Evolutionary conservation across 2,113 vertebrate genomes (phyloP).

Genomic region (Thalassoma bifasciatum): DNA sequence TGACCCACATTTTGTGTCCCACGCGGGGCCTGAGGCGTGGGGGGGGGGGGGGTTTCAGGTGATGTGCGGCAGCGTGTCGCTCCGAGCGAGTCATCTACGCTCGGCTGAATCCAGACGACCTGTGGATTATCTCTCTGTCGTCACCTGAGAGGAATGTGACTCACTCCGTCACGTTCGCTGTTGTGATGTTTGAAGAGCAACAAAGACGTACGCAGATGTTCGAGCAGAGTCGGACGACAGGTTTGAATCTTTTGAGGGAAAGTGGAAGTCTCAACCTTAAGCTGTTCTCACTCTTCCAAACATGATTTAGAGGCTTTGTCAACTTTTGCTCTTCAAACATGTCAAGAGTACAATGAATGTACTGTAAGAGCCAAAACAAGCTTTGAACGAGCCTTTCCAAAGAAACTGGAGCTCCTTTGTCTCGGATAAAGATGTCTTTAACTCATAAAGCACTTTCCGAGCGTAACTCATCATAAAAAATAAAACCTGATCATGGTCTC

Average conservation of each 20-base stretch:
- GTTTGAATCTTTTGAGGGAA: slow-evolving; percentile 1
- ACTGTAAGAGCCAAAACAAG: too few species aligned
- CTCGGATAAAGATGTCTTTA: too few species aligned
- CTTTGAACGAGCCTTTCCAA: too few species aligned
- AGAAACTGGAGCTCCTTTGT: too few species aligned
- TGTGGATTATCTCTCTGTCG: slow-evolving; percentile 61
- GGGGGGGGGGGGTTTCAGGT: slow-evolving; percentile 57
- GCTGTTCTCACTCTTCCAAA: too few species aligned
- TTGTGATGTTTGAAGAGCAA: slow-evolving; percentile 55
- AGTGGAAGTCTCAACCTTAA: background rate
- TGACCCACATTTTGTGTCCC: slow-evolving; percentile 52
- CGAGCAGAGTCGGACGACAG: background rate
- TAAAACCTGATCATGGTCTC: too few species aligned
- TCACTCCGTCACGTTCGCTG: slow-evolving; percentile 43
- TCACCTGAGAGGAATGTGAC: slow-evolving; percentile 66
- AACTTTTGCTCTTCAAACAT: background rate
- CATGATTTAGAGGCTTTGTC: background rate
- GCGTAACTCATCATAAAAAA: too few species aligned
- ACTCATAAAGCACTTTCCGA: too few species aligned
- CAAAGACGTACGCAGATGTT: background rate
- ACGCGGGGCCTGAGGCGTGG: slow-evolving; percentile 35
- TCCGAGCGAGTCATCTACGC: slow-evolving; percentile 52
- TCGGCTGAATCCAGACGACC: slow-evolving; percentile 46
- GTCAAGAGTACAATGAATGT: too few species aligned
- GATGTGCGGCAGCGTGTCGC: slow-evolving; percentile 61